phyloP scores from a whole-genome alignment of 2,888 invertebrate species.

The Melinopterus prodromus region DNA sequence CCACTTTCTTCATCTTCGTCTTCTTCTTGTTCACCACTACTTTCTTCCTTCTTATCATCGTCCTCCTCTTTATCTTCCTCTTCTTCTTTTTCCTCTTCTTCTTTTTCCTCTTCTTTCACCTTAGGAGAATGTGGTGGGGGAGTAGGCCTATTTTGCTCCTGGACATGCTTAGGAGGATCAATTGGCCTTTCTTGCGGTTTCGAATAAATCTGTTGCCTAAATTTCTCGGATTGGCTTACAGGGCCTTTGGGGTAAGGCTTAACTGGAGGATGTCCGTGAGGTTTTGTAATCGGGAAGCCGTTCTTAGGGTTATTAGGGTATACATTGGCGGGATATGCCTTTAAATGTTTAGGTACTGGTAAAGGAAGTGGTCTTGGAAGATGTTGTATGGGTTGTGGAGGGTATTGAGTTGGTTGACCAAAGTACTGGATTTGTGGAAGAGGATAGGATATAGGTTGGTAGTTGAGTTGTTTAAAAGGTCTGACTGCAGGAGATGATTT shows the following conservation, averaged over 20 bases:
- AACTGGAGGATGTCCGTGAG: background rate
- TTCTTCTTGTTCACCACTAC: background rate
- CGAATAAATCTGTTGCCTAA: background rate
- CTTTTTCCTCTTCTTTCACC: slow-evolving; percentile 36
- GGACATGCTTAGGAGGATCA: background rate
- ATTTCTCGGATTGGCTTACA: background rate
- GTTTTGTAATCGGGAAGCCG: too few species aligned
- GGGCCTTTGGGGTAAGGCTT: background rate
- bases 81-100: slow-evolving; percentile 32
- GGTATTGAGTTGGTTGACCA: background rate
- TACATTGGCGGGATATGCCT: background rate
- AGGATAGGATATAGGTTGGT: slow-evolving; percentile 36
- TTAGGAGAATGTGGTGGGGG: slow-evolving; percentile 27
- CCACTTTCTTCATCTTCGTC: slow-evolving; percentile 35
- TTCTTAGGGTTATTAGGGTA: too few species aligned
- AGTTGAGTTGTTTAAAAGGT: slow-evolving; percentile 18
- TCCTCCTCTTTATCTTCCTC: slow-evolving; percentile 22
- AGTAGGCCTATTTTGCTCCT: background rate
- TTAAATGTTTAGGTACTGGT: slow-evolving; percentile 22
- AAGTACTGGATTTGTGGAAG: background rate
- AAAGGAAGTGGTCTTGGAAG: slow-evolving; percentile 22
- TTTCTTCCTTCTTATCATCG: background rate
- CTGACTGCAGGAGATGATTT: background rate
- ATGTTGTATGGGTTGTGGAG: slow-evolving; percentile 9
- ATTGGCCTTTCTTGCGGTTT: background rate